Evolutionary conservation across 1,140 invertebrate species (phyloP).

Genomic region (Hormaphis cornu): DNA sequence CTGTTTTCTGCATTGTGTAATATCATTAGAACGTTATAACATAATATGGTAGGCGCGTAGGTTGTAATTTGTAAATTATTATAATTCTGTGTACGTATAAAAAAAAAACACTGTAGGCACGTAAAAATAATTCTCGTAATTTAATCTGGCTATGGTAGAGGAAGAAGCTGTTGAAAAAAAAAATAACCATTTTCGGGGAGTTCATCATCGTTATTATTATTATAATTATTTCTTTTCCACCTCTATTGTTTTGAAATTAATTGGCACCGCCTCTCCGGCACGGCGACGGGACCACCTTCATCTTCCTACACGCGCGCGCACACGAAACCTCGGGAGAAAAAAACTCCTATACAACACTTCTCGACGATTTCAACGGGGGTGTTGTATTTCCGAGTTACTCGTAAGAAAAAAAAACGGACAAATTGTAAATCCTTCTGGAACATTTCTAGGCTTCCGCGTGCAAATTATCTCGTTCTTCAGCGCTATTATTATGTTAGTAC

Average conservation of each 20-base stretch:
- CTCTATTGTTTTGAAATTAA: slow-evolving; percentile 16
- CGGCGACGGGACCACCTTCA: neutral
- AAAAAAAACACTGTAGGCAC: too few species aligned
- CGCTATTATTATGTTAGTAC: too few species aligned
- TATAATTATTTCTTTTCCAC: neutral
- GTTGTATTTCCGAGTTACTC: too few species aligned
- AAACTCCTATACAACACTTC: too few species aligned
- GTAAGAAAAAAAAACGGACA: too few species aligned
- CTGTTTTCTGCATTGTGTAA: neutral
- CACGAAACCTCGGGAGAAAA: too few species aligned
- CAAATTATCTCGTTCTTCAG: too few species aligned
- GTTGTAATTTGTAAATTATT: neutral
- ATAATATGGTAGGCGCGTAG: too few species aligned
- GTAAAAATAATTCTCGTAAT: neutral
- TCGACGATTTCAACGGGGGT: too few species aligned
- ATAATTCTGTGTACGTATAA: neutral
- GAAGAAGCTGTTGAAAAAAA: neutral
- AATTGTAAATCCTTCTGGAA: too few species aligned
- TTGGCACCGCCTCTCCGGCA: slow-evolving; percentile 10
- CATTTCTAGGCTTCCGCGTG: too few species aligned
- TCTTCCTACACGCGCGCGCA: neutral
- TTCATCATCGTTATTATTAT: neutral
- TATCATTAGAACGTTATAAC: too few species aligned
- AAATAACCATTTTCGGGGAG: neutral
- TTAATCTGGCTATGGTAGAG: neutral